These are phyloP conservation scores for Pherbina coryleti DNA, from an alignment of 2,888 invertebrate species.

Conservation along the genomic window DNA sequence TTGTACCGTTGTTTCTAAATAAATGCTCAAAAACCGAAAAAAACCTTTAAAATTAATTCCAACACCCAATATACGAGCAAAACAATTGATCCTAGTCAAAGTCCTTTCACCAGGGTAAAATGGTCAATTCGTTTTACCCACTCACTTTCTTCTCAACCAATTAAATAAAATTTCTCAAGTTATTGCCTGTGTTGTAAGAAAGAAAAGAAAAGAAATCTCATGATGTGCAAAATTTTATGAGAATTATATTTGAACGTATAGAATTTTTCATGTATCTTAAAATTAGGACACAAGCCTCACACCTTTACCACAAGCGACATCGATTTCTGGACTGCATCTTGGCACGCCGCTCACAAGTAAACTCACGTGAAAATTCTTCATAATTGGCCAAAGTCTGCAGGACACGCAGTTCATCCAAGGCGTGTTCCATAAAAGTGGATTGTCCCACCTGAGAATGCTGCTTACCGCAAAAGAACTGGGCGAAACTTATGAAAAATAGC, in stretches of 20 bases:
- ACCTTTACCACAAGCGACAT: conserved; percentile 60
- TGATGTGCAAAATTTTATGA: background rate
- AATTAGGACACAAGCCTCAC: no score
- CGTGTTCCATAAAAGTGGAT: conserved; percentile 58
- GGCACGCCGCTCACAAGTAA: conserved; percentile 58
- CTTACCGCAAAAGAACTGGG: conserved; percentile 64
- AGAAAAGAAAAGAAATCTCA: no score
- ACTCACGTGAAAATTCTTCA: conserved; percentile 62
- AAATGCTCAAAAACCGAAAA: no score
- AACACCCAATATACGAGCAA: no score
- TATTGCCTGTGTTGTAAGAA: no score
- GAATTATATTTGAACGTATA: background rate
- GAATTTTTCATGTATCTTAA: background rate
- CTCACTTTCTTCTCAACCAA: no score
- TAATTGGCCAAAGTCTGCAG: conserved; percentile 63
- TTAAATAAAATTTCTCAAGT: no score
- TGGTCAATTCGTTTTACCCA: no score
- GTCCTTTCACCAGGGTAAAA: no score
- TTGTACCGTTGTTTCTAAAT: no score
- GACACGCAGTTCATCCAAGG: conserved; percentile 61
- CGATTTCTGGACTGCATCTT: conserved; percentile 62
- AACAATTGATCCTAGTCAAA: no score
- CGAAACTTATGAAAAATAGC: conserved; percentile 62
- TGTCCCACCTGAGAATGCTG: conserved; percentile 54
- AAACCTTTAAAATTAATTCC: no score